phyloP scores from a whole-genome alignment of 2,888 invertebrate species.

The Elmis aenea region DNA sequence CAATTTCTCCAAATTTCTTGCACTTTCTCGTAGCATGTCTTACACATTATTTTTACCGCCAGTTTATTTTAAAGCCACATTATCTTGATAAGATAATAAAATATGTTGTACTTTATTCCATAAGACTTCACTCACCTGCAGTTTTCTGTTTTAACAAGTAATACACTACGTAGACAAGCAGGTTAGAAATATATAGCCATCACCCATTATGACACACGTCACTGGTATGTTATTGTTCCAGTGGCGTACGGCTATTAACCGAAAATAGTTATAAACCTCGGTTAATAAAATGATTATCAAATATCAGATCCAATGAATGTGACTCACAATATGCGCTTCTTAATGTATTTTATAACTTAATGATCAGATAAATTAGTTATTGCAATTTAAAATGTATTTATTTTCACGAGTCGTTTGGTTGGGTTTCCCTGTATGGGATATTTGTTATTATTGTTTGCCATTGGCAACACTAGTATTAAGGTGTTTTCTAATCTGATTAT shows the following conservation, averaged over 20 bases:
- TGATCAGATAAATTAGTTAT: too few relatives aligned
- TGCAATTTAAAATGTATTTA: too few relatives aligned
- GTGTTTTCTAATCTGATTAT: too few relatives aligned
- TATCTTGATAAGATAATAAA: slow-evolving; percentile 7
- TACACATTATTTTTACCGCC: slow-evolving; percentile 8
- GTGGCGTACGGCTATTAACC: too few relatives aligned
- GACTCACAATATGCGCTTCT: too few relatives aligned
- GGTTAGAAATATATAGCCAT: slow-evolving; percentile 9
- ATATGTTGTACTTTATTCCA: slow-evolving; percentile 19
- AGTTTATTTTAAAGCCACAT: slow-evolving; percentile 7
- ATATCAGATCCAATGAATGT: too few relatives aligned
- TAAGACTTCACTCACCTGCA: slow-evolving; percentile 31
- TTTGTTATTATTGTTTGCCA: not conserved
- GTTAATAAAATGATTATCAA: too few relatives aligned
- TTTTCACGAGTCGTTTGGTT: slow-evolving; percentile 2
- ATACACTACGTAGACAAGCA: slow-evolving; percentile 15
- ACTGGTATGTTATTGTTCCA: slow-evolving; percentile 13
- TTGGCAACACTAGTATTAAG: slow-evolving; percentile 2
- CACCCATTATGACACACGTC: slow-evolving; percentile 28
- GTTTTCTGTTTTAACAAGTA: slow-evolving; percentile 30
- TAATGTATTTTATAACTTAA: too few relatives aligned
- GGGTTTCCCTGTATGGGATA: not conserved
- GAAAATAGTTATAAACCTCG: too few relatives aligned
- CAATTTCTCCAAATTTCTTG: slow-evolving; percentile 15
- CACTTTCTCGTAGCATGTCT: not conserved